Percentiles rank a stretch among this genome's conserved stretches.
Conservation (phyloP, 2,113 vertebrate genomes). For the Naja naja region DNA sequence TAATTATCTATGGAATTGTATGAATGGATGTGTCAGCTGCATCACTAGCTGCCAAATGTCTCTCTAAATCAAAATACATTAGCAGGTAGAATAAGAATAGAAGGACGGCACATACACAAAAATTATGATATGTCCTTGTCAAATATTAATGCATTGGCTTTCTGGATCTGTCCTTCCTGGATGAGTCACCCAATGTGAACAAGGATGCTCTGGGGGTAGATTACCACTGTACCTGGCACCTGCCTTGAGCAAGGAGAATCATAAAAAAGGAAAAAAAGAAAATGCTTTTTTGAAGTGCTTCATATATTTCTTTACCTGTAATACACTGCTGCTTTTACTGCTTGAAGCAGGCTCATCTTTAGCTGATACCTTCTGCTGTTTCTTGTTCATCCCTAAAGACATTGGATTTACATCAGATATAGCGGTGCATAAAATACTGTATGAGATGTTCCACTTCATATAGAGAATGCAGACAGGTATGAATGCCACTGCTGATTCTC, state of each 20-base stretch:
- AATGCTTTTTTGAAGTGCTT: neutral
- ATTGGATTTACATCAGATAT: conserved; percentile 46
- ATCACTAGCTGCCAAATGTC: neutral
- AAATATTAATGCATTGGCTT: neutral
- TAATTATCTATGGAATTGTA: neutral
- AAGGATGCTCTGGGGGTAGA: neutral
- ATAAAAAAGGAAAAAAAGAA: neutral
- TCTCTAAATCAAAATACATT: neutral
- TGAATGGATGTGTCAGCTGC: neutral
- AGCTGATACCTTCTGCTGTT: conserved; percentile 85
- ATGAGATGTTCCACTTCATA: conserved; percentile 15
- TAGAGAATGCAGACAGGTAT: neutral
- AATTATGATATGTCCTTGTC: neutral
- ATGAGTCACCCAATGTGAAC: neutral
- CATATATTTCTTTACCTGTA: conserved; percentile 73
- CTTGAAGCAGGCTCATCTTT: conserved; percentile 84
- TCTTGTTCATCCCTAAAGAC: conserved; percentile 89
- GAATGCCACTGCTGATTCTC: neutral
- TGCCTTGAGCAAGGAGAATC: neutral
- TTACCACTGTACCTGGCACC: neutral
- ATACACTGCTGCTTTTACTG: conserved; percentile 77
- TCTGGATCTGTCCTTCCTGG: neutral
- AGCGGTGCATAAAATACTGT: neutral
- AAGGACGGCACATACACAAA: neutral
- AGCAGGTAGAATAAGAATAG: neutral